Conservation (phyloP, 2,888 invertebrate species). For the Calliphora vomitoria region DNA sequence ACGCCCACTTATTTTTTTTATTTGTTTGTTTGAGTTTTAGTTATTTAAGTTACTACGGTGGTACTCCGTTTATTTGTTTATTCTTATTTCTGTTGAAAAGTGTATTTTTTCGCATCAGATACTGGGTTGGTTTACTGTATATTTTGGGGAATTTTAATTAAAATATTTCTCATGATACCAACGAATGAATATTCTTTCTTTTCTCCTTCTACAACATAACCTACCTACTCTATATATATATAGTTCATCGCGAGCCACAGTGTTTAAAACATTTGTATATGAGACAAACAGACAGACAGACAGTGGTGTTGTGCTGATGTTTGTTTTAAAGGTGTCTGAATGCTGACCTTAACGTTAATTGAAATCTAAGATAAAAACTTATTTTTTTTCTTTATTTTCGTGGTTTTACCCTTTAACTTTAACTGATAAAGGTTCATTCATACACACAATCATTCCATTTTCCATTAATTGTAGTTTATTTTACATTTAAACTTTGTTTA, state of each 20-base stretch:
- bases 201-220: conserved; percentile 8
- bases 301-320: not conserved
- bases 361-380: conserved; percentile 71
- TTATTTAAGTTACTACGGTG: conserved; percentile 37
- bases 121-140: conserved; percentile 66
- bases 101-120: conserved; percentile 66
- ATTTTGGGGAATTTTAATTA: conserved; percentile 77
- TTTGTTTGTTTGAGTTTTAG: conserved; percentile 45
- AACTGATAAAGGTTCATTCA: not conserved
- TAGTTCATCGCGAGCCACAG: conserved; percentile 1
- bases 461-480: conserved; percentile 15
- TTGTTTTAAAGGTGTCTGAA: conserved; percentile 69
- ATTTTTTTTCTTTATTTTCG: conserved; percentile 51
- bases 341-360: conserved; percentile 73
- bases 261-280: not conserved
- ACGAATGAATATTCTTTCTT: conserved; percentile 46
- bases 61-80: conserved; percentile 63
- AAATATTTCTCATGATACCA: conserved; percentile 77
- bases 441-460: conserved; percentile 37
- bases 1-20: conserved; percentile 74
- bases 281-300: not conserved
- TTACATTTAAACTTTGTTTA: not conserved
- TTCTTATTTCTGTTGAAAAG: conserved; percentile 66
- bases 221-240: too few species aligned
- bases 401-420: conserved; percentile 47